Base-by-base conservation (phyloP, 2,797 vertebrate species). In the Saxicola maurus region DNA sequence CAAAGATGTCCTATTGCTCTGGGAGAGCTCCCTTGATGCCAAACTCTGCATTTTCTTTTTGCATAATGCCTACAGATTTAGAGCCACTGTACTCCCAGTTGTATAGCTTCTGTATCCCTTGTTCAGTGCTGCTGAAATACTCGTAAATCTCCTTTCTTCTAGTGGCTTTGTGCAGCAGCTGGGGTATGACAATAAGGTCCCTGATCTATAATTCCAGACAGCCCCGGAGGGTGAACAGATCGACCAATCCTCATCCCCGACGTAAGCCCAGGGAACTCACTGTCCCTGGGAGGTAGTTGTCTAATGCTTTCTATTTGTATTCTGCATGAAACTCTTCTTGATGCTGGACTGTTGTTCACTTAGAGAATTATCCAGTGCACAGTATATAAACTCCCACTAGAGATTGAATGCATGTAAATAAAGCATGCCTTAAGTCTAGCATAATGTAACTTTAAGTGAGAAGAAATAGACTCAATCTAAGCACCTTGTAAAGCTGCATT, bases 131-230 rank as follows among this genome's bases (percentile, higher is more conserved):
- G 97, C 96, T 98, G 97, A 98, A 98, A 98, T 96, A 96, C 97
- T 98, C 97, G 94, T 98, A 98, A 98, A 98, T 98, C 98, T 98
- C 97, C 96, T 97, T 98, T 98, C 98, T 98, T 98, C 85, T 94
- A 95, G 96, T 95, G 95, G 97, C 97, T 98, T 97, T 97, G 97
- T 97, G 96, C 97, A 97, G 97, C 98, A 98, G 98, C 98, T 98
- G 98, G 97, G 97, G 95, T 96, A 97, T 94, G 96, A 97, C 98
- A 98, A 98, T 98, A 97, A 98, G 97, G 97, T 98, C 97, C 97
- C 92, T 96, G 97, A 97, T 98, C 97, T 97, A 91, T 98, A 98
- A 98, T 98, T 98, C 97, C 97, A 98, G 96, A 96, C 97, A 97
- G 96, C 95, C 96, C 96, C 85, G 30, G 91, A 91, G 95, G 93